A percentile compares a stretch with the other conserved stretches of the same genome.
These are phyloP conservation scores for Tinamus major DNA, from an alignment of 2,797 vertebrate genomes.

Conservation along the genomic window DNA sequence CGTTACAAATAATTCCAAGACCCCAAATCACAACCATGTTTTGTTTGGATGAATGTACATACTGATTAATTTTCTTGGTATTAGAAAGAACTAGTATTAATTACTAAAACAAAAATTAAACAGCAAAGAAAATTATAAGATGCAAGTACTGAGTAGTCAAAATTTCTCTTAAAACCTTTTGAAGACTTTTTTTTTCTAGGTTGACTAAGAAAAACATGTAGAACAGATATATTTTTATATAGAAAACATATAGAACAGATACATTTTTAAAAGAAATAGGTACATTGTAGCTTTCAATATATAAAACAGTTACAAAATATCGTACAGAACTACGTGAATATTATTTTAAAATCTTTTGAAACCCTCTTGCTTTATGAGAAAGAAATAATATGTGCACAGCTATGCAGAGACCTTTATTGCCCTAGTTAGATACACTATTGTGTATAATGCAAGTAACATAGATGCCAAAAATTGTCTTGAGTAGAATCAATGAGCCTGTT, in stretches of 20 bases:
- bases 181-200: background rate
- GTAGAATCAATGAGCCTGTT: background rate
- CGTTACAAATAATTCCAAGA: background rate
- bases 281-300: background rate
- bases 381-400: background rate
- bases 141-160: background rate
- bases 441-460: background rate
- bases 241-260: background rate
- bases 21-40: background rate
- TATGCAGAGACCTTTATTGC: background rate
- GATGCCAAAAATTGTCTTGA: background rate
- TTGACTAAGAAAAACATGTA: background rate
- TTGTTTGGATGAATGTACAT: background rate
- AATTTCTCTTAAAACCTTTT: background rate
- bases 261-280: background rate
- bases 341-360: background rate
- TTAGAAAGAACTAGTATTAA: background rate
- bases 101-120: background rate
- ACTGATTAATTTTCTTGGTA: background rate
- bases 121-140: background rate
- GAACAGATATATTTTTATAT: background rate
- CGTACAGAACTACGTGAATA: background rate
- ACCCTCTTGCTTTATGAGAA: background rate
- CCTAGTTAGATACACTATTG: background rate
- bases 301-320: background rate